These are phyloP conservation scores for Argentina silus DNA, from an alignment of 2,797 vertebrate species.

Conservation along the genomic window DNA sequence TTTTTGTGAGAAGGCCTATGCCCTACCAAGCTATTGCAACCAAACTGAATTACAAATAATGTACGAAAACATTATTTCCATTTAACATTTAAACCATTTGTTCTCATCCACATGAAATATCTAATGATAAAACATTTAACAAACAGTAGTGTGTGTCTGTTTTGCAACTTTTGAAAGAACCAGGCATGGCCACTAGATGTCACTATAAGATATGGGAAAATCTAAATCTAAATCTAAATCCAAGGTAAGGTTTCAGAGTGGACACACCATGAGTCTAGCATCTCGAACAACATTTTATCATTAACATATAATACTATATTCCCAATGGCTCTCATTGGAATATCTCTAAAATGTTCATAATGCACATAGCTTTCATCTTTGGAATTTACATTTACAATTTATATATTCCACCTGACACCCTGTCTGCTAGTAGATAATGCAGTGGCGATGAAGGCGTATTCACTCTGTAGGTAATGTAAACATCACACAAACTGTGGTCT, in stretches of 20 bases:
- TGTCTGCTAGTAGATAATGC: too few species aligned
- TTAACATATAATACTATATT: not conserved
- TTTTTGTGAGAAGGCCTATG: too few species aligned
- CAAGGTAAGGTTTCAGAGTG: not conserved
- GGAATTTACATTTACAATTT: too few species aligned
- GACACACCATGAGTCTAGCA: not conserved
- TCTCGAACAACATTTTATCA: not conserved
- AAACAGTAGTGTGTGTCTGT: not conserved
- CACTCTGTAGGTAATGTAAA: too few species aligned
- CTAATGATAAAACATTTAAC: not conserved
- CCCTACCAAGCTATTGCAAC: too few species aligned
- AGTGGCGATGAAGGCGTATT: too few species aligned
- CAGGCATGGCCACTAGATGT: conserved; percentile 73
- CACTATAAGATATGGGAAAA: conserved; percentile 67
- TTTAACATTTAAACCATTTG: too few species aligned
- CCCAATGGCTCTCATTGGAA: not conserved
- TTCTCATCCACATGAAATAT: not conserved
- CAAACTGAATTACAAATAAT: too few species aligned
- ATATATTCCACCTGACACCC: too few species aligned
- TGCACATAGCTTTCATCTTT: too few species aligned
- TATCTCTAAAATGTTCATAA: not conserved
- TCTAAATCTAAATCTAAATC: not conserved
- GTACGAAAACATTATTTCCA: too few species aligned
- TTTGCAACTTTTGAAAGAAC: not conserved
- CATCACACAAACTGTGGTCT: too few species aligned